Percentiles rank a stretch among this genome's conserved stretches.
Conservation (phyloP, 2,113 vertebrate genomes). For the Neolamprologus variostigma region DNA sequence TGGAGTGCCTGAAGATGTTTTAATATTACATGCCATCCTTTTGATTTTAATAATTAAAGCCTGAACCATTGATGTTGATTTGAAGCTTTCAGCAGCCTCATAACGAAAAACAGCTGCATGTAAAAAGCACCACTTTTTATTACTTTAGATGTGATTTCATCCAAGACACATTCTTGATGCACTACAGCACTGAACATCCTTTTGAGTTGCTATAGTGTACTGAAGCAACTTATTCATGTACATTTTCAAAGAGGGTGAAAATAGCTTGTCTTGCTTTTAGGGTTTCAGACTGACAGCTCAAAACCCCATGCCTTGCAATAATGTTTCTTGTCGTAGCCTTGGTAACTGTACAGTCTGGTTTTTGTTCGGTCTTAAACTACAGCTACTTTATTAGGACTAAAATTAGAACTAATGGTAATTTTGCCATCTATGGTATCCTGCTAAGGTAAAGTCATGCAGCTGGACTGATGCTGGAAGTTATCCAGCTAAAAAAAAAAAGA, state of each 20-base stretch:
- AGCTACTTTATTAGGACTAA: neutral
- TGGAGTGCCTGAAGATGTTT: conserved; percentile 63
- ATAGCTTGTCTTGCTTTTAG: neutral
- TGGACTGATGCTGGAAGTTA: neutral
- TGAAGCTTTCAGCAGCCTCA: conserved; percentile 44
- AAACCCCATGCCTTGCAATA: neutral
- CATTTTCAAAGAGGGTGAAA: conserved; percentile 7
- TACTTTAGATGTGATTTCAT: conserved; percentile 16
- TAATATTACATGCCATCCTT: conserved; percentile 72
- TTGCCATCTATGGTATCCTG: neutral
- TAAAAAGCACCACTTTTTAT: conserved; percentile 30
- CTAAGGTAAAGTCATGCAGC: neutral
- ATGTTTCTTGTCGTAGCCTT: neutral
- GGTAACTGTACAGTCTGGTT: neutral
- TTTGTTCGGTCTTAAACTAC: neutral
- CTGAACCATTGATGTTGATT: conserved; percentile 63
- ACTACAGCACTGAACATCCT: neutral
- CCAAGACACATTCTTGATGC: neutral
- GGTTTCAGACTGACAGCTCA: neutral
- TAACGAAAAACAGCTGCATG: conserved; percentile 33
- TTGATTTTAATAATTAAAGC: conserved; percentile 70
- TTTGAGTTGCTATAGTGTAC: neutral
- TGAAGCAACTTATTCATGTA: neutral
- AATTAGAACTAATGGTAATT: neutral
- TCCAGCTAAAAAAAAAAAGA: neutral